phyloP scores from a whole-genome alignment of 2,888 invertebrate genomes.

The Drosophila barbarae region DNA sequence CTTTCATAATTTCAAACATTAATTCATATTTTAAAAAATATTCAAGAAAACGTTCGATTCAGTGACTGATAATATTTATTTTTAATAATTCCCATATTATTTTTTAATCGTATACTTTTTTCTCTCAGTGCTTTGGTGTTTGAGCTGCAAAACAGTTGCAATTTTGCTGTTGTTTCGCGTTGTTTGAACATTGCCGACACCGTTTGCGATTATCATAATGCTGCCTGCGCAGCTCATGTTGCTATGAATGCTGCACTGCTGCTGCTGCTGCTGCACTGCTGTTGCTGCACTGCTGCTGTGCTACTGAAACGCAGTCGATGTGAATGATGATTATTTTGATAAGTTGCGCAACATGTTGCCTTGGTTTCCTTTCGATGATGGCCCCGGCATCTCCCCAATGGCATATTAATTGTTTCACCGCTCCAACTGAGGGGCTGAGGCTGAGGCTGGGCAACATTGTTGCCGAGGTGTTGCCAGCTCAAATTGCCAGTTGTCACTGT shows the following conservation, averaged over 20 bases:
- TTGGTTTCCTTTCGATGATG: conserved; percentile 22
- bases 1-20: too few species aligned
- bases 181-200: conserved; percentile 65
- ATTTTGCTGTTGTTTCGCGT: conserved; percentile 49
- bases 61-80: too few species aligned
- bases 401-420: conserved; percentile 58
- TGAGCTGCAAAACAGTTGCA: conserved; percentile 67
- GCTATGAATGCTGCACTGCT: conserved; percentile 32
- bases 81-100: background rate
- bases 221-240: conserved; percentile 49
- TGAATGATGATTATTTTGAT: conserved; percentile 70
- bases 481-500: conserved; percentile 70
- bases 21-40: background rate
- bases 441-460: conserved; percentile 54
- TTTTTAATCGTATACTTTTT: background rate
- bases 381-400: conserved; percentile 30
- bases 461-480: conserved; percentile 57
- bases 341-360: conserved; percentile 65
- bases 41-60: background rate
- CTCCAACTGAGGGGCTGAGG: background rate
- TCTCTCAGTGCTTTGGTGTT: conserved; percentile 29
- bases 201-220: conserved; percentile 67
- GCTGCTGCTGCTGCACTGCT: conserved; percentile 27
- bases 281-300: conserved; percentile 37
- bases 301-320: conserved; percentile 41